Evolutionary conservation across 1,140 invertebrate species (phyloP), one percentile per base, ranked within the genome.

Genomic region (Teleogryllus occipitalis): DNA sequence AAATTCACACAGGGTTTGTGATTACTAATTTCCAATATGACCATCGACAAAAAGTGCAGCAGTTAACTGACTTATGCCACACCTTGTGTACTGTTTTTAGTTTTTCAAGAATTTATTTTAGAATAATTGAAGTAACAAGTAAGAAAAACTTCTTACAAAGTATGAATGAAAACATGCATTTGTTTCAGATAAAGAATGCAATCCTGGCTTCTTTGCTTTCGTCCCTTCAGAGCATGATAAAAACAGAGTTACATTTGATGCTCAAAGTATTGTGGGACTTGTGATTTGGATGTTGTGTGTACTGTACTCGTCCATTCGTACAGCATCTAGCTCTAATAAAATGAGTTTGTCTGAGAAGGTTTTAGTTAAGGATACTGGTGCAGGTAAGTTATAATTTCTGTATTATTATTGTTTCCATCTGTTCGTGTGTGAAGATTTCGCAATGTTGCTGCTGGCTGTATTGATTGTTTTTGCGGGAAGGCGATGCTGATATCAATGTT

Each of bases 241-340:
- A 14, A 65, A 65, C 49, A 85, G 90, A 86, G 86, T 89, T 54
- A 89, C 88, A 15, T 95, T 97, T 85, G 95, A 97, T 86, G 92
- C 93, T 80, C 91, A 96, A 85, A 93, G 95, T 82, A 93, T 99
- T 80, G 92, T 99, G 81, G 96, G 96, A 39, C 88, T 99, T 54
- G 86, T 95, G 12, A 95, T 99, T 82, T 99, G 97, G 95, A 93
- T 98, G 83, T 90, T 93, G 83, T 98, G 97, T 86, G 95, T 99
- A 39, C 89, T 99, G 18, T 99, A 99, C 87, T 98, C 97, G 49
- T 96, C 93, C 81, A 89, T 98, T 22, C 90, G 95, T 21, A 95
- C 94, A 12, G 94, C 94, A 18, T 94, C 94, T 14, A 93, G 91
- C 82, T 92, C 91, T 0, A 92, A 92, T 0, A 93, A 92, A 85